These are phyloP conservation scores for Atherinosoma microstoma DNA, from an alignment of 2,797 vertebrate genomes.

Conservation along the genomic window DNA sequence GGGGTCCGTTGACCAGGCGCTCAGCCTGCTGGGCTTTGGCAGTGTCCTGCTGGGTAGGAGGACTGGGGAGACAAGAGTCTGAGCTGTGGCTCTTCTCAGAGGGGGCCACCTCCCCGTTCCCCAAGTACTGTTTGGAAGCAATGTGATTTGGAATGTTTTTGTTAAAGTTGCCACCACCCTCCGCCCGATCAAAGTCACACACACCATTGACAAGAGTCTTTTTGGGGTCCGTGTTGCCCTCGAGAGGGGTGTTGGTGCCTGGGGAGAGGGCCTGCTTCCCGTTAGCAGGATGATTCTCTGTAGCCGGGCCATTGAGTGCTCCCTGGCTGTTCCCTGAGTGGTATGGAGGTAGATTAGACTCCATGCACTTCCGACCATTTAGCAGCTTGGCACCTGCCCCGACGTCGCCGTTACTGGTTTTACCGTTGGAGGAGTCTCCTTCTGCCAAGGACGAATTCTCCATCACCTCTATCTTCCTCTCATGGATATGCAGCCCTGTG, in stretches of 20 bases:
- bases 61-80: conserved; percentile 69
- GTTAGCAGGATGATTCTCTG: conserved; percentile 88
- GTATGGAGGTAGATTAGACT: conserved; percentile 99
- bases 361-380: conserved; percentile 96
- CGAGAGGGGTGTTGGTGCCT: conserved; percentile 68
- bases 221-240: conserved; percentile 88
- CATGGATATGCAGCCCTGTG: conserved; percentile 96
- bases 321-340: conserved; percentile 99
- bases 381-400: conserved; percentile 92
- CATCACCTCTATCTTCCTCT: conserved; percentile 99
- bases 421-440: conserved; percentile 84
- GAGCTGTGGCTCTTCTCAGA: conserved; percentile 86
- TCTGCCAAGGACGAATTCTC: conserved; percentile 94
- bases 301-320: conserved; percentile 91
- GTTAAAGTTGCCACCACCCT: conserved; percentile 89
- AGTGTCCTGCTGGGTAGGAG: conserved; percentile 93
- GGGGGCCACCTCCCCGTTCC: conserved; percentile 95
- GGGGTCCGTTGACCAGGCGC: conserved; percentile 95
- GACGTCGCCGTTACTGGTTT: conserved; percentile 94
- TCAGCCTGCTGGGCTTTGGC: conserved; percentile 97
- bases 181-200: conserved; percentile 96
- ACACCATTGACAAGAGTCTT: conserved; percentile 96
- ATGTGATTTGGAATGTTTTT: conserved; percentile 99
- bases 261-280: conserved; percentile 82
- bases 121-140: conserved; percentile 97